A percentile compares a stretch with the other conserved stretches of the same genome.
Evolutionary conservation across 2,113 vertebrate genomes (phyloP).

Genomic region (Rattus norvegicus): DNA sequence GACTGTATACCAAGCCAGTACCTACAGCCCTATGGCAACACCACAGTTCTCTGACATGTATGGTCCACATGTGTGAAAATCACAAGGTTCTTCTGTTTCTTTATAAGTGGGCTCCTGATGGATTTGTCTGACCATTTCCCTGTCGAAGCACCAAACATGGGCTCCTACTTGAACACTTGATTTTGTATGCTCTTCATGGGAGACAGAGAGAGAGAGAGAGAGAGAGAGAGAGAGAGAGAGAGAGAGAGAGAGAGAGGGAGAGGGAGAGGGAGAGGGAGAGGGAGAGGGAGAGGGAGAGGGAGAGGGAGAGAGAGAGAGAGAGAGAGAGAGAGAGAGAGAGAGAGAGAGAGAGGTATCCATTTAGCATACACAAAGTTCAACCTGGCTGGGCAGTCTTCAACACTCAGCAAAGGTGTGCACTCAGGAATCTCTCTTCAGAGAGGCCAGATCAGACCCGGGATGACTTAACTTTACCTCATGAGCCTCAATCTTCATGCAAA

Average conservation of each 20-base stretch:
- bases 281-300: neutral
- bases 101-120: neutral
- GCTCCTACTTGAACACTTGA: neutral
- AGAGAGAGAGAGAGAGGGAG: too few species aligned
- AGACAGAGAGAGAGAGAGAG: too few species aligned
- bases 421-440: constrained; percentile 10
- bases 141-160: neutral
- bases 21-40: neutral
- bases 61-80: neutral
- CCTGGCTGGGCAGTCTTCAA: neutral
- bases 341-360: neutral
- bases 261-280: too few species aligned
- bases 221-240: too few species aligned
- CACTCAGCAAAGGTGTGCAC: neutral
- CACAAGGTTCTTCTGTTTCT: neutral
- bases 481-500: constrained; percentile 43
- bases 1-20: neutral
- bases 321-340: too few species aligned
- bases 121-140: neutral
- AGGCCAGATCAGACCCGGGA: neutral
- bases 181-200: neutral
- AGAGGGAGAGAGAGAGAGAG: too few species aligned
- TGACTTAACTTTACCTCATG: constrained; percentile 1
- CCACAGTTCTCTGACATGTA: neutral
- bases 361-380: neutral